phyloP scores from a whole-genome alignment of 37 sponge, comb jelly and placozoan species.

The Corticium candelabrum region DNA sequence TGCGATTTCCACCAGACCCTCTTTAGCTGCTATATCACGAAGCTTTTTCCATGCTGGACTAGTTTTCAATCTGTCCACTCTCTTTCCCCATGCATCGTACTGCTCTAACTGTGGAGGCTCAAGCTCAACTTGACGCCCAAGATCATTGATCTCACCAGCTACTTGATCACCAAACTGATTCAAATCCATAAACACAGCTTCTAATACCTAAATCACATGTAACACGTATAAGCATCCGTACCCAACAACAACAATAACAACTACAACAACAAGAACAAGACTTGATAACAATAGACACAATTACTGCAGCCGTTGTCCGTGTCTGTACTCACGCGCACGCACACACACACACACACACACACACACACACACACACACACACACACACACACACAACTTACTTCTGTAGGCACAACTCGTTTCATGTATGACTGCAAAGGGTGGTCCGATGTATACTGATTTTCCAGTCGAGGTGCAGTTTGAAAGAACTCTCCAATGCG shows the following conservation, averaged over 20 bases:
- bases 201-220: not conserved
- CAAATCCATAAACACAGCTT: slow-evolving; percentile 44
- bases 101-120: slow-evolving; percentile 53
- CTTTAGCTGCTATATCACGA: slow-evolving; percentile 71
- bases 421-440: slow-evolving; percentile 31
- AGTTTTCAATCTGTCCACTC: slow-evolving; percentile 63
- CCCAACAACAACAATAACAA: slow-evolving; percentile 16
- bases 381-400: slow-evolving; percentile 3
- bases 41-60: slow-evolving; percentile 64
- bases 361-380: too few relatives aligned
- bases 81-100: slow-evolving; percentile 70
- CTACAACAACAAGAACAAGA: not conserved
- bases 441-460: slow-evolving; percentile 40
- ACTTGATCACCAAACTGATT: slow-evolving; percentile 50
- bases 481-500: slow-evolving; percentile 50
- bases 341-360: too few relatives aligned
- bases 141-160: slow-evolving; percentile 44
- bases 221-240: not conserved
- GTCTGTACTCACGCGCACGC: too few relatives aligned
- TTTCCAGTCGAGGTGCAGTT: slow-evolving; percentile 28
- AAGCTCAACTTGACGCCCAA: slow-evolving; percentile 61
- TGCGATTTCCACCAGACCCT: slow-evolving; percentile 73
- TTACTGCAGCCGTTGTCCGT: too few relatives aligned
- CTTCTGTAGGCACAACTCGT: slow-evolving; percentile 17
- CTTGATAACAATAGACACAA: too few relatives aligned